Percentiles rank a stretch among this genome's conserved stretches.
Conservation (phyloP, 2,113 vertebrate species). For the Aptenodytes patagonicus region DNA sequence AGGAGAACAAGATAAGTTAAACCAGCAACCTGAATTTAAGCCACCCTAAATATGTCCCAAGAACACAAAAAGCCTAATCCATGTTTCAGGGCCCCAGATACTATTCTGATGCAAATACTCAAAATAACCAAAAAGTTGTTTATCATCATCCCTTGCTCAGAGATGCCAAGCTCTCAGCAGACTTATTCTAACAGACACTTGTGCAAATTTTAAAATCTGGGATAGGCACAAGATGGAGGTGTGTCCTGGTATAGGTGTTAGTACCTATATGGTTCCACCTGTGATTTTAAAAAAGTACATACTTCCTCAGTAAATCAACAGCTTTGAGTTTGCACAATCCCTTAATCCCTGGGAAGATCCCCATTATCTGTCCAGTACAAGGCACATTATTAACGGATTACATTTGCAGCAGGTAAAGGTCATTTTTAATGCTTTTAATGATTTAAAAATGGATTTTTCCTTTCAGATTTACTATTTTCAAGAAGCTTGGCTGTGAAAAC, state of each 20-base stretch:
- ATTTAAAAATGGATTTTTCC: slow-evolving; percentile 66
- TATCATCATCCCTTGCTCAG: neutral
- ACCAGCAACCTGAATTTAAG: neutral
- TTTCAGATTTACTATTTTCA: slow-evolving; percentile 58
- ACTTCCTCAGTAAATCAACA: slow-evolving; percentile 19
- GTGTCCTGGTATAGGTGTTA: neutral
- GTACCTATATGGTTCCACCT: neutral
- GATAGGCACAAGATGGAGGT: neutral
- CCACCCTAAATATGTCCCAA: neutral
- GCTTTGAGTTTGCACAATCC: slow-evolving; percentile 48
- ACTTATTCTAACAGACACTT: neutral
- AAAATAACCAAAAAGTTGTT: too few species aligned
- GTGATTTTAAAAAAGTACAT: neutral
- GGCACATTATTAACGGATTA: slow-evolving; percentile 72
- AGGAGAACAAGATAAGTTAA: neutral
- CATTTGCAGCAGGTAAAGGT: slow-evolving; percentile 71
- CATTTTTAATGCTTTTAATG: slow-evolving; percentile 72
- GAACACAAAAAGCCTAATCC: neutral
- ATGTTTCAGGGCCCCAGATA: neutral
- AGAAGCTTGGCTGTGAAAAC: slow-evolving; percentile 13
- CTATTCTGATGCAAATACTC: neutral
- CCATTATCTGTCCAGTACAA: slow-evolving; percentile 67
- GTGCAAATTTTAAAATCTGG: neutral
- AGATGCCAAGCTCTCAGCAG: neutral
- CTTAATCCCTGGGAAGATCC: slow-evolving; percentile 58